Base-by-base conservation (phyloP, 2,797 vertebrate genomes). In the Coregonus ussuriensis region DNA sequence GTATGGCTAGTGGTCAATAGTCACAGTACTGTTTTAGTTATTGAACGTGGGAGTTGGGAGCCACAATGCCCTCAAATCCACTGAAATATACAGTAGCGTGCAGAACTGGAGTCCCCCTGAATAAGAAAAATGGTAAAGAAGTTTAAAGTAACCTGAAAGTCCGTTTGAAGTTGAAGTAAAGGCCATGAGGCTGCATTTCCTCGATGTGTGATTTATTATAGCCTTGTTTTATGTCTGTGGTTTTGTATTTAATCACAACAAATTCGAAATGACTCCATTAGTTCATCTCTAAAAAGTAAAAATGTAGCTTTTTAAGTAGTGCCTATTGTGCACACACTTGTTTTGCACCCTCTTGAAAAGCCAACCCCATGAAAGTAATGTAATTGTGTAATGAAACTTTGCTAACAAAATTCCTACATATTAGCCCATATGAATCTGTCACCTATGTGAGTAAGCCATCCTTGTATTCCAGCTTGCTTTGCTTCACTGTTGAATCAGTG, bases 381-480 rank as follows among this genome's bases (percentile, higher is more conserved):
- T 33, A 15, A 41, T 63, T 25, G 31, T 47, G 9, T 47, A 11
- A 47, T 47, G 41, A 47, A 62, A 35, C 31, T 75, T 7, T 3
- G 21, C 63, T 62, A 21, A 37, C 53, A 9, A 0, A 72, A 52
- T 73, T 53, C 70, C 41, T 51, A 52, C 69, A 52, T 51, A 4
- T n/a, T 69, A 33, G 41, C 18, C 51, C 29, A 21, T 31, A 31
- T 31, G 18, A 18, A 21, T 59, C 54, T 59, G 54, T n/a, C 59
- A 59, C 71, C 72, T 71, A 66, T 29, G 37, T 13, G 72, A 71
- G 37, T 5, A 18, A 71, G n/a, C 69, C n/a, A 5, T 51, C 21
- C n/a, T 77, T 69, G 41, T 75, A 71, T 77, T 62, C n/a, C 18
- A 68, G 73, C 78, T 78, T 66, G 72, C 77, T 75, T 75, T 77